These are phyloP conservation scores for Sebastiscus albofasciatus DNA, from an alignment of 2,797 vertebrate species.

Conservation along the genomic window DNA sequence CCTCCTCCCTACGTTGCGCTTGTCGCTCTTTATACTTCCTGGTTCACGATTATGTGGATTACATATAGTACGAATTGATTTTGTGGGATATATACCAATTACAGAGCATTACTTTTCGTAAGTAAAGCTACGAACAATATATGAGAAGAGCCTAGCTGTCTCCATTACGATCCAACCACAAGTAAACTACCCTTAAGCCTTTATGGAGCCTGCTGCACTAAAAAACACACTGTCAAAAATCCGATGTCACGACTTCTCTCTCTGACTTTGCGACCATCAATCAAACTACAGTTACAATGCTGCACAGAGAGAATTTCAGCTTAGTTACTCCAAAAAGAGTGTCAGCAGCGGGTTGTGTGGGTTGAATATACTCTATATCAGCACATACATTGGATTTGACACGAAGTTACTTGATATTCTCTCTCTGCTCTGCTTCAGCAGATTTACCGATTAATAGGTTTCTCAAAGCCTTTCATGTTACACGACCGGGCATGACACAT, in stretches of 20 bases:
- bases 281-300: constrained; percentile 25
- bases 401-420: constrained; percentile 37
- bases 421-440: constrained; percentile 43
- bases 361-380: constrained; percentile 21
- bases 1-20: background rate
- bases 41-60: background rate
- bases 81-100: background rate
- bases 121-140: background rate
- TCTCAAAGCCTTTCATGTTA: constrained; percentile 47
- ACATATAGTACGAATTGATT: background rate
- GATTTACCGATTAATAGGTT: constrained; percentile 63
- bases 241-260: constrained; percentile 63
- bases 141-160: background rate
- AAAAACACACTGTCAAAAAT: constrained; percentile 34
- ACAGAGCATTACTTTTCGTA: background rate
- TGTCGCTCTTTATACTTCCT: background rate
- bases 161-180: background rate
- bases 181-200: background rate
- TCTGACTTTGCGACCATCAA: constrained; percentile 52
- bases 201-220: constrained; percentile 34
- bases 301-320: constrained; percentile 11
- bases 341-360: constrained; percentile 19
- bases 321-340: constrained; percentile 17
- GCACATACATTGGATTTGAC: constrained; percentile 42
- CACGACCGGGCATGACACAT: constrained; percentile 19